A percentile compares a stretch with the other conserved stretches of the same genome.
Evolutionary conservation across 2,888 invertebrate genomes (phyloP).

Genomic region (Caenorhabditis sp.): DNA sequence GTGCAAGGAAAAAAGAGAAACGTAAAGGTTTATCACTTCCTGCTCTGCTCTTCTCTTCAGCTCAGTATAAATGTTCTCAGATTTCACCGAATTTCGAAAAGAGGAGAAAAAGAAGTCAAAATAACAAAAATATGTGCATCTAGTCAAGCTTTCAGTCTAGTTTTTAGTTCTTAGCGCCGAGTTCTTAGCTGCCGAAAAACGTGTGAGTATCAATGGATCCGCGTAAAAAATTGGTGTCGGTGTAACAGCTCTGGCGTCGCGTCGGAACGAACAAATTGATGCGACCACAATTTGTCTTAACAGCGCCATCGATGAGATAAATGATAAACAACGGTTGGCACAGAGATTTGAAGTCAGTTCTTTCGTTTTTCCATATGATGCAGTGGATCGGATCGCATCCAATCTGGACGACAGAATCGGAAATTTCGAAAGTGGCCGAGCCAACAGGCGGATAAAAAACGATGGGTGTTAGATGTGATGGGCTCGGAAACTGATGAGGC

Average conservation of each 20-base stretch:
- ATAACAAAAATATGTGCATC: constrained; percentile 13
- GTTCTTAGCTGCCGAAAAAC: constrained; percentile 26
- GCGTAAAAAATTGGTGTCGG: constrained; percentile 35
- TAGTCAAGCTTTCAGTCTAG: neutral
- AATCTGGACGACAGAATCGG: constrained; percentile 14
- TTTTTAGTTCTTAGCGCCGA: neutral
- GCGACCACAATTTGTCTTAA: constrained; percentile 58
- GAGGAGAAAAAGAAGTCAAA: neutral
- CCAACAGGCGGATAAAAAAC: constrained; percentile 37
- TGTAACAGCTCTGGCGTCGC: constrained; percentile 40
- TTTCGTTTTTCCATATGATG: neutral
- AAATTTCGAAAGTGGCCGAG: neutral
- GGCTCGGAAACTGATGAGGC: constrained; percentile 54
- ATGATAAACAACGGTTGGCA: constrained; percentile 48
- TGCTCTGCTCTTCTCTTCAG: constrained; percentile 8
- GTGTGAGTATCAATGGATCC: constrained; percentile 45
- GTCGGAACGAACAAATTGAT: constrained; percentile 55
- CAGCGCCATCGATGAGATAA: constrained; percentile 53
- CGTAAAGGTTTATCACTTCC: constrained; percentile 7
- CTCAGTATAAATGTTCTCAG: constrained; percentile 11
- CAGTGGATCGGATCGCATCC: constrained; percentile 11
- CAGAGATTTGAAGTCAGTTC: constrained; percentile 6
- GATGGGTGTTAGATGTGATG: constrained; percentile 54
- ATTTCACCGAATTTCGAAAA: constrained; percentile 17
- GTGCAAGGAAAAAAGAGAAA: neutral